phyloP scores from a whole-genome alignment of 2,113 vertebrate genomes.

The Rallus limicola region DNA sequence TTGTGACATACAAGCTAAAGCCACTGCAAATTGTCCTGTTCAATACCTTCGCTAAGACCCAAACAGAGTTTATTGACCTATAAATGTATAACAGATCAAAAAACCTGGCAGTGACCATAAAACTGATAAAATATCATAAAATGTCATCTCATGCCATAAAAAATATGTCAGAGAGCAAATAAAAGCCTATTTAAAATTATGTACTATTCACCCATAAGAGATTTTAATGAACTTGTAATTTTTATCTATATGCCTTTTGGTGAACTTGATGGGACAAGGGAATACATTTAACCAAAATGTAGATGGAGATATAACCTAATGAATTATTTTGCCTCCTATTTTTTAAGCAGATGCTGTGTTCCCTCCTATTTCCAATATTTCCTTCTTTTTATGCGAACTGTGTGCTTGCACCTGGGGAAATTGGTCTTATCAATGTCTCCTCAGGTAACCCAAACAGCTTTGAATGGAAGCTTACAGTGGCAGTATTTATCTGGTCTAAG shows the following conservation, averaged over 20 bases:
- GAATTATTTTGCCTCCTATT: background rate
- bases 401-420: background rate
- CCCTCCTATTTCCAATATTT: background rate
- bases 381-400: background rate
- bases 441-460: background rate
- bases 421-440: background rate
- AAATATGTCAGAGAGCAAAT: background rate
- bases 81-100: slow-evolving; percentile 13
- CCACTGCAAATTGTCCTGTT: background rate
- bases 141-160: background rate
- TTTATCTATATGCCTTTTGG: background rate
- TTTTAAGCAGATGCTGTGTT: background rate
- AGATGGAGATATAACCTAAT: background rate
- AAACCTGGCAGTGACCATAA: background rate
- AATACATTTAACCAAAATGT: background rate
- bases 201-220: background rate
- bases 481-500: background rate
- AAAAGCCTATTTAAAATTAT: background rate
- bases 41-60: background rate
- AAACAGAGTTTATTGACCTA: background rate
- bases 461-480: background rate
- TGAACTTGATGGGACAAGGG: background rate
- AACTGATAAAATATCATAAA: slow-evolving; percentile 11
- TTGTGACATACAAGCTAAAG: background rate
- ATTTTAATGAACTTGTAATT: background rate